Base-by-base conservation (phyloP, 1,140 invertebrate genomes). In the Penaeus indicus region DNA sequence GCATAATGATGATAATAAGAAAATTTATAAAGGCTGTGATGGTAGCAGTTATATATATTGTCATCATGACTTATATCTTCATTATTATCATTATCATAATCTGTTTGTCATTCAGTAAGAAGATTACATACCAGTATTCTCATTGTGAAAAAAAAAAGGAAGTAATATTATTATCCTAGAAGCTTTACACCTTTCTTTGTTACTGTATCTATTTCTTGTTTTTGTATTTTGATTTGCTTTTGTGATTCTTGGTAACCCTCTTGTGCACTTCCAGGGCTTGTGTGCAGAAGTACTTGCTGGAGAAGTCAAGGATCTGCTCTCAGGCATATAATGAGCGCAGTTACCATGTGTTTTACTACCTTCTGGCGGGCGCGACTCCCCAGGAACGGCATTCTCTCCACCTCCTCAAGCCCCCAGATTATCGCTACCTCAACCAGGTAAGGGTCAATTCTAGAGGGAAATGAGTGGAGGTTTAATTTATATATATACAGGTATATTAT, bases 291-390 rank as follows among this genome's bases (percentile, higher is more conserved):
- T 99, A 99, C 94, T 94, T 99, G 54, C 93, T 99, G 91, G 98
- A 99, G 94, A 99, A 99, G 92, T 99, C 98, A 16, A 94, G 98
- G 91, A 99, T 99, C 92, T 97, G 97, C 91, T 96, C 95, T 91
- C 97, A 98, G 93, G 97, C 98, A 32, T 95, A 95, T 89, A 97
- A 98, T 92, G 98, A 99, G 93, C 94, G 97, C 91, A 99, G 99
- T 93, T 99, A 99, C 93, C 98, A 99, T 93, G 98, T 99, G 69
- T 99, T 99, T 94, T 99, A 99, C 93, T 99, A 99, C 93, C 93
- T 99, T 88, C 93, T 99, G 92, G 97, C 97, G 91, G 98, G 98
- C 91, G 96, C 97, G 19, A 96, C 95, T 84, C 96, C 97, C 85
- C 95, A 96, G 91, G 97, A 98, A 92, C 95, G 95, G 91, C 95